Evolutionary conservation across 2,797 vertebrate genomes (phyloP).

Genomic region (Xenopus petersii): DNA sequence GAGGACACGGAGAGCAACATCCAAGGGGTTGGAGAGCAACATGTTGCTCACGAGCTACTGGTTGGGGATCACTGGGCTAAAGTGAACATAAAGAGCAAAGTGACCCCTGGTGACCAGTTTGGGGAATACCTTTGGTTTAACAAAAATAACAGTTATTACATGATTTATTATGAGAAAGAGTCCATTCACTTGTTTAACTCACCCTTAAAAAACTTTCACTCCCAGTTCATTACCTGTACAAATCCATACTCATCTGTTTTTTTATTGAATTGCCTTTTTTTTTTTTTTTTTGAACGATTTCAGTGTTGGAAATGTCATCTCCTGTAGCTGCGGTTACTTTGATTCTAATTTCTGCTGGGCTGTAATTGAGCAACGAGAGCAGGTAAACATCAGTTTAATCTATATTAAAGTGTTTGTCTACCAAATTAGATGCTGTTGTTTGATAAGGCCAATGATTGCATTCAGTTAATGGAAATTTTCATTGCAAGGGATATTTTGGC

Average conservation of each 20-base stretch:
- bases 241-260: conserved; percentile 2
- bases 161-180: no score
- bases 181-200: no score
- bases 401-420: background rate
- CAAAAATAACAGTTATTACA: no score
- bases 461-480: background rate
- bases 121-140: no score
- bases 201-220: no score
- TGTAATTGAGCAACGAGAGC: background rate
- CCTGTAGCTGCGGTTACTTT: background rate
- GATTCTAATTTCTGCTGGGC: conserved; percentile 1
- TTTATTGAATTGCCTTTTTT: background rate
- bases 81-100: no score
- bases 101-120: no score
- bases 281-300: background rate
- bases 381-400: conserved; percentile 9
- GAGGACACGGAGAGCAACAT: no score
- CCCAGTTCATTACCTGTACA: conserved; percentile 1
- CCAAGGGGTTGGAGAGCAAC: no score
- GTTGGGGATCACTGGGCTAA: no score
- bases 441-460: background rate
- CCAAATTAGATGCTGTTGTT: background rate
- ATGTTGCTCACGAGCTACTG: no score
- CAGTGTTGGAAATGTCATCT: conserved; percentile 5
- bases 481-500: no score